These are phyloP conservation scores for Lepidurus arcticus DNA, from an alignment of 1,140 invertebrate species.

Conservation along the genomic window DNA sequence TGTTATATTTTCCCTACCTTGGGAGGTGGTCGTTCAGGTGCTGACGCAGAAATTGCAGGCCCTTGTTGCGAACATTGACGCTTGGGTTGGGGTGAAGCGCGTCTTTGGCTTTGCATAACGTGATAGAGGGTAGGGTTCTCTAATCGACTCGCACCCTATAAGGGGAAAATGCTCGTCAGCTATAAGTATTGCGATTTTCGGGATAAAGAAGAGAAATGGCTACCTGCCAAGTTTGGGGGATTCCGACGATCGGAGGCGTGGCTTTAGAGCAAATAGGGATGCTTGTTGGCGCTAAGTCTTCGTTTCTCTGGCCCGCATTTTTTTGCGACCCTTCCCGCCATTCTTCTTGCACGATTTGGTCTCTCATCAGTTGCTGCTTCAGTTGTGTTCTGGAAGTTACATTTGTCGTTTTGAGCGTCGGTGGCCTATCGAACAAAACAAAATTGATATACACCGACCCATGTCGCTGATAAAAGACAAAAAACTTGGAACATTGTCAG, in stretches of 20 bases:
- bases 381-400: slow-evolving; percentile 62
- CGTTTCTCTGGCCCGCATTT: background rate
- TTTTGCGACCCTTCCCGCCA: background rate
- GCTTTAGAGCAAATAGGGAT: slow-evolving; percentile 1
- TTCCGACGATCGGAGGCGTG: background rate
- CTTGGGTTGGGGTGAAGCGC: slow-evolving; percentile 38
- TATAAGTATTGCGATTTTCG: background rate
- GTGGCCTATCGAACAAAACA: background rate
- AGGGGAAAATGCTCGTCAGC: background rate
- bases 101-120: slow-evolving; percentile 81
- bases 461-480: too few relatives aligned
- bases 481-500: too few relatives aligned
- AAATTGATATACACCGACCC: background rate
- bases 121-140: slow-evolving; percentile 88
- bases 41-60: background rate
- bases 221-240: slow-evolving; percentile 15
- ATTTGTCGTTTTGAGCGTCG: background rate
- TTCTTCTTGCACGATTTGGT: slow-evolving; percentile 67
- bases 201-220: background rate
- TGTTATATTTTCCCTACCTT: background rate
- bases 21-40: background rate
- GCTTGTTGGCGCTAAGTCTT: background rate
- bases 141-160: slow-evolving; percentile 71
- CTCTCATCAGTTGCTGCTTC: slow-evolving; percentile 76
- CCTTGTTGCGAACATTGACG: background rate